phyloP scores from a whole-genome alignment of 2,797 vertebrate species.

The Centropyge bicolor region DNA sequence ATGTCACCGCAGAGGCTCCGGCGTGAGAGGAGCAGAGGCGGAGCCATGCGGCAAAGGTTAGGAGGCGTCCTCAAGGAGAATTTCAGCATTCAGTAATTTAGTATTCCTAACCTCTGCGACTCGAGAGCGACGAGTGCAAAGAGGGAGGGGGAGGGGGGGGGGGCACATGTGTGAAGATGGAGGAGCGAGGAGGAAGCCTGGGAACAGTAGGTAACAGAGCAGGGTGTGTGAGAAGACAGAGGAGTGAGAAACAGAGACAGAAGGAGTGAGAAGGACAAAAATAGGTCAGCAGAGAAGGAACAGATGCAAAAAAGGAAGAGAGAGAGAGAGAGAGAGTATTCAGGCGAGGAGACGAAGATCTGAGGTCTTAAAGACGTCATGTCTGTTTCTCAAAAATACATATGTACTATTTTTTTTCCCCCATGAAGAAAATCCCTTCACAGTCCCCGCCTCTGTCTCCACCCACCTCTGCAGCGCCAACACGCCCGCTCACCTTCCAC shows the following conservation, averaged over 20 bases:
- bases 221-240: constrained; percentile 36
- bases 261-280: constrained; percentile 48
- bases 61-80: constrained; percentile 51
- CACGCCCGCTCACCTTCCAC: no score
- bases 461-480: no score
- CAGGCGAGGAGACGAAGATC: neutral
- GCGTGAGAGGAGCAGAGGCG: constrained; percentile 19
- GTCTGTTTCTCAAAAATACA: no score
- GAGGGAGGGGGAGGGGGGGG: constrained; percentile 37
- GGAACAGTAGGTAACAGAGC: constrained; percentile 47
- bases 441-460: no score
- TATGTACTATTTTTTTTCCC: no score
- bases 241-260: constrained; percentile 58
- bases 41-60: constrained; percentile 36
- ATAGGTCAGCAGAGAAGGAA: constrained; percentile 46
- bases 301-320: constrained; percentile 44
- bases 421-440: no score
- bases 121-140: neutral
- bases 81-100: constrained; percentile 42
- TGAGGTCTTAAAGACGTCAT: constrained; percentile 14
- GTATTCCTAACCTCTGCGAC: constrained; percentile 46
- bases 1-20: constrained; percentile 44
- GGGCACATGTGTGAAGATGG: constrained; percentile 62
- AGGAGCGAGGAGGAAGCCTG: constrained; percentile 27
- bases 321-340: constrained; percentile 10